phyloP scores from a whole-genome alignment of 2,797 vertebrate species.

The Brachymystax lenok region DNA sequence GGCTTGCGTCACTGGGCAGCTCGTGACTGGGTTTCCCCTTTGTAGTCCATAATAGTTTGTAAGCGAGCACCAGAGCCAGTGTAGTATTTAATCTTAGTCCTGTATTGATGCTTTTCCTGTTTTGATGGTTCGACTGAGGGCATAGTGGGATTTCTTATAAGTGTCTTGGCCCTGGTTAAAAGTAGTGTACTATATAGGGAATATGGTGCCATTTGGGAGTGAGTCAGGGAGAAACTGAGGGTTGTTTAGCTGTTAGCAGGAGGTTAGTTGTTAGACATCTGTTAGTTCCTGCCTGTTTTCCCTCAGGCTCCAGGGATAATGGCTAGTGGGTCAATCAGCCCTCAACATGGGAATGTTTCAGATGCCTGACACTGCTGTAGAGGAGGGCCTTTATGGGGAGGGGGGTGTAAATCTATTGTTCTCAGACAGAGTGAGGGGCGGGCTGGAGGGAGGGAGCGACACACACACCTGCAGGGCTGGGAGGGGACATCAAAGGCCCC shows the following conservation, averaged over 20 bases:
- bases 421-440: conserved; percentile 31
- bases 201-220: background rate
- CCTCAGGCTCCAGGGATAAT: conserved; percentile 64
- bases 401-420: background rate
- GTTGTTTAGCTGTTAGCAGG: conserved; percentile 69
- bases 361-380: conserved; percentile 54
- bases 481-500: conserved; percentile 72
- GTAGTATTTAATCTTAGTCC: no score
- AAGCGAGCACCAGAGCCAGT: no score
- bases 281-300: conserved; percentile 69
- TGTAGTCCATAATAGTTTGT: no score
- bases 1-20: no score
- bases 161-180: no score
- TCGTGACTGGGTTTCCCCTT: no score
- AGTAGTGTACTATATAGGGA: no score
- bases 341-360: conserved; percentile 75
- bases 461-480: conserved; percentile 71
- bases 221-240: conserved; percentile 50
- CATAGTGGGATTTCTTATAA: no score
- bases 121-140: no score
- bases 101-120: no score
- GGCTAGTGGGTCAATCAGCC: conserved; percentile 50
- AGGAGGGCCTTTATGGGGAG: conserved; percentile 47
- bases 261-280: conserved; percentile 80
- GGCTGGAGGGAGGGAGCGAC: conserved; percentile 67